Base-by-base conservation (phyloP, 1,140 invertebrate genomes). In the Plodia interpunctella region DNA sequence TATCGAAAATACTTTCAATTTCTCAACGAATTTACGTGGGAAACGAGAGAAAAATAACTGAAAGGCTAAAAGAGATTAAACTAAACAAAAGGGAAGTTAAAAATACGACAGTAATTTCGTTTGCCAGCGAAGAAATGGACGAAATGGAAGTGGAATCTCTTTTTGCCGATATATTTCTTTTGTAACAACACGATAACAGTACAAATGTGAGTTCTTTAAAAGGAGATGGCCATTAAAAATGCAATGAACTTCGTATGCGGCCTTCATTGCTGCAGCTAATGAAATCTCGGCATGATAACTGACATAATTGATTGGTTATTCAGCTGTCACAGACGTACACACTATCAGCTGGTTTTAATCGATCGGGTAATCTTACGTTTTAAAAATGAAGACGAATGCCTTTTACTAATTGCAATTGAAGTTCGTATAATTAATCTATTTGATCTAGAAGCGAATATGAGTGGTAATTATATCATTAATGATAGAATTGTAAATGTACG, bases 271-370 rank as follows among this genome's bases (percentile, higher is more conserved):
- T 58, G 60, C 66, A 59, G 62, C 55, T 65, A 68, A 72, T 62
- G 66, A 60, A 68, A 63, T 72, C 66, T 72, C 65, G 64, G 61
- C 66, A 68, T 65, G 66, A 62, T 61, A 62, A 66, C 58, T 11
- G 60, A 53, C 55, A 51, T 53, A 53, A 53, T 38, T 62, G 51
- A 58, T 65, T 60, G 55, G 57, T 50, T 55, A 54, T 49, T 62
- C 53, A 69, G 52, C 57, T 55, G 51, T 53, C 57, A 54, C 57
- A 53, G 13, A 53, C 20, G 38, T 44, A 44, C 38, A 44, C 15
- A 44, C 38, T 44, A 44, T 44, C 38, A 44, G 13, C 15, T 44
- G 38, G 13, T n/a, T 44, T 44, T 44, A 44, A 44, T 44, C 38
- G 38, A 15, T n/a, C 4, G 38, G 5, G 38, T 44, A 44, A 44